Percentiles rank a stretch among this genome's conserved stretches.
Conservation (phyloP, 2,113 vertebrate genomes). For the Pygoscelis antarcticus region DNA sequence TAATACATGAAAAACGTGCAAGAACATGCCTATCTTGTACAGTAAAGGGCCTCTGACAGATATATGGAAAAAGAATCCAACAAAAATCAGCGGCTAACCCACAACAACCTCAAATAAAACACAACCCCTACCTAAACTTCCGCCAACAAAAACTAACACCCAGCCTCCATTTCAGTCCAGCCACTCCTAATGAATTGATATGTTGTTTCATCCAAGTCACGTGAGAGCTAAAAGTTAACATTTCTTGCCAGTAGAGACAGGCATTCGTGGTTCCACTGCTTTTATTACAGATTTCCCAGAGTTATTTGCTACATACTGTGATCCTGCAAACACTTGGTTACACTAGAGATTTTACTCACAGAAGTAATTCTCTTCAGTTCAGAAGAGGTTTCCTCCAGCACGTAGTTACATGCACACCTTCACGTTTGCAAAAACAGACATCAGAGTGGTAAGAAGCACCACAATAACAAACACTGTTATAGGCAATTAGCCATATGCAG, state of each 20-base stretch:
- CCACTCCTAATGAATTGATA: constrained; percentile 5
- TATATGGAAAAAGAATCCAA: constrained; percentile 8
- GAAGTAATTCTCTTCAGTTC: background rate
- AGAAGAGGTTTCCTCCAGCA: background rate
- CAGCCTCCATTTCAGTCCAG: background rate
- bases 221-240: background rate
- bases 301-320: background rate
- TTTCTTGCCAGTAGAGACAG: constrained; percentile 15
- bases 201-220: background rate
- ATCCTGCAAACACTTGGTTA: background rate
- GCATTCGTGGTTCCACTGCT: background rate
- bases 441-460: background rate
- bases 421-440: background rate
- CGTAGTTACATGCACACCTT: background rate
- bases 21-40: background rate
- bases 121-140: constrained; percentile 23
- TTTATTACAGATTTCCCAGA: background rate
- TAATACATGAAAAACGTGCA: background rate
- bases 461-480: background rate
- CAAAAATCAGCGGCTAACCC: constrained; percentile 33
- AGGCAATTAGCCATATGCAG: constrained; percentile 32
- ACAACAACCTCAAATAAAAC: constrained; percentile 53
- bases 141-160: constrained; percentile 16
- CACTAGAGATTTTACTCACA: background rate
- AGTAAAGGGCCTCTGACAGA: constrained; percentile 2